phyloP scores from a whole-genome alignment of 2,797 vertebrate genomes.

The Falco rusticolus region DNA sequence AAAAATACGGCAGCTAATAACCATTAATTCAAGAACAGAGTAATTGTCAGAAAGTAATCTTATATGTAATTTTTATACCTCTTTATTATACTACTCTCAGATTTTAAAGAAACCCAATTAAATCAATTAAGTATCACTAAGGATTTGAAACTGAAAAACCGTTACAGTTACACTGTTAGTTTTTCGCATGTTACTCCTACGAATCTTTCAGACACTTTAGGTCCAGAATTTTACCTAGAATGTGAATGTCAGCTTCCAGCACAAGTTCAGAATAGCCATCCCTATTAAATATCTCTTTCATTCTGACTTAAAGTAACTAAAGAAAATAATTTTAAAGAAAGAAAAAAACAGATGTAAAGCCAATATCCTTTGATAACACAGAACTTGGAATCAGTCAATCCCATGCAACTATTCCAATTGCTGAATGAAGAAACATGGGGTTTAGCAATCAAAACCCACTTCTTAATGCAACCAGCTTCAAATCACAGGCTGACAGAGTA shows the following conservation, averaged over 20 bases:
- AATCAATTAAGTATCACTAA: neutral
- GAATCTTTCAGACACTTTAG: neutral
- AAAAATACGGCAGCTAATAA: neutral
- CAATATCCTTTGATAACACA: neutral
- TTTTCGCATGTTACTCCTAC: neutral
- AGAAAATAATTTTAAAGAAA: neutral
- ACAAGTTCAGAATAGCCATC: neutral
- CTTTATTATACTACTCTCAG: neutral
- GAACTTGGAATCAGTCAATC: neutral
- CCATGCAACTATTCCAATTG: neutral
- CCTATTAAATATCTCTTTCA: neutral
- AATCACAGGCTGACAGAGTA: neutral
- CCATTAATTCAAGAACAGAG: neutral
- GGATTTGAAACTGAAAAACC: neutral
- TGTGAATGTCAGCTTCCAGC: neutral
- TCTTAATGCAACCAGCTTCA: neutral
- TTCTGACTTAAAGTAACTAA: neutral
- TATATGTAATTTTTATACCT: neutral
- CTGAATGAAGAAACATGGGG: accelerated
- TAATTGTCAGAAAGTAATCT: neutral
- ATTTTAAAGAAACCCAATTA: neutral
- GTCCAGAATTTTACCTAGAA: neutral
- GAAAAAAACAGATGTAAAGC: neutral
- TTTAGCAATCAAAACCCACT: neutral
- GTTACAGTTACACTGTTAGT: neutral